phyloP scores from a whole-genome alignment of 2,797 vertebrate genomes.

The Eleutherodactylus coqui region DNA sequence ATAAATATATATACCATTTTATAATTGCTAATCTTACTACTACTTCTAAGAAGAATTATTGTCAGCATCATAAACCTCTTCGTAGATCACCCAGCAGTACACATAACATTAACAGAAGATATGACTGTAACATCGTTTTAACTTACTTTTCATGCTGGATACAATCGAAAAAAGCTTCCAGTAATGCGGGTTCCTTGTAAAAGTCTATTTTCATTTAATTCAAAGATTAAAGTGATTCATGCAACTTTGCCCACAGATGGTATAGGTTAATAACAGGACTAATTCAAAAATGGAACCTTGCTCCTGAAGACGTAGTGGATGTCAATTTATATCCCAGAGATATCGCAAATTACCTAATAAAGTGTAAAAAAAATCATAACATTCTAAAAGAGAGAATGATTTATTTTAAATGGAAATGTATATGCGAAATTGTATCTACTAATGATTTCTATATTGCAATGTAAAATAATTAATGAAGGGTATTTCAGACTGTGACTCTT shows the following conservation, averaged over 20 bases:
- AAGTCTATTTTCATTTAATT: slow-evolving; percentile 26
- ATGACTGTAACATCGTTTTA: background rate
- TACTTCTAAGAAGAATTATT: too few species aligned
- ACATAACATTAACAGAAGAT: background rate
- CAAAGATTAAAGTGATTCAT: slow-evolving; percentile 26
- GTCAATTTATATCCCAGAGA: slow-evolving; percentile 19
- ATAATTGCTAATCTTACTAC: too few species aligned
- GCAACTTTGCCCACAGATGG: slow-evolving; percentile 28
- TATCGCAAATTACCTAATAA: slow-evolving; percentile 18
- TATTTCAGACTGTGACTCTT: background rate
- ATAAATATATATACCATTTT: too few species aligned
- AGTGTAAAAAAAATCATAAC: background rate
- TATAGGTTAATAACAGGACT: slow-evolving; percentile 32
- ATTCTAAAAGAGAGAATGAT: slow-evolving; percentile 19
- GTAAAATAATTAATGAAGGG: background rate
- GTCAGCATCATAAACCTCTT: background rate
- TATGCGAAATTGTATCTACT: slow-evolving; percentile 12
- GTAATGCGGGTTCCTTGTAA: slow-evolving; percentile 7
- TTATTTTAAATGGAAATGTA: slow-evolving; percentile 22
- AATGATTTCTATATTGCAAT: slow-evolving; percentile 15
- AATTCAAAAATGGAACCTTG: slow-evolving; percentile 29
- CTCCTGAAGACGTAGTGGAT: background rate
- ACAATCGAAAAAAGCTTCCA: slow-evolving; percentile 17
- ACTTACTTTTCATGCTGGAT: slow-evolving; percentile 9
- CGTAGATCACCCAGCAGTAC: background rate